Evolutionary conservation across 1,140 invertebrate genomes (phyloP).

Genomic region (Plectrocnemia conspersa): DNA sequence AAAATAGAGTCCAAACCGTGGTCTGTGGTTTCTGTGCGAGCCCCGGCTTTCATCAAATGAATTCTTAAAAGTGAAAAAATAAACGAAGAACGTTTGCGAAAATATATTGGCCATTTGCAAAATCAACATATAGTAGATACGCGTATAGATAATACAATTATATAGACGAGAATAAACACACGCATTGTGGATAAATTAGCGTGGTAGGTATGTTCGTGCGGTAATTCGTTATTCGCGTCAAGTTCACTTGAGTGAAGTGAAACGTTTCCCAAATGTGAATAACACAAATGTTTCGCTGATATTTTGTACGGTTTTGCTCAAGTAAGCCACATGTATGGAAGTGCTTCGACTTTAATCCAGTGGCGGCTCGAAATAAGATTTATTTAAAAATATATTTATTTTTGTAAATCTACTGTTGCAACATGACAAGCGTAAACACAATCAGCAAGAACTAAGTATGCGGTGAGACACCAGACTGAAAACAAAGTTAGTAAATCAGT

Average conservation of each 20-base stretch:
- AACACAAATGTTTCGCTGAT: constrained; percentile 11
- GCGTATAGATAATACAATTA: too few species aligned
- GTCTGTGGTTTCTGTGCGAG: constrained; percentile 9
- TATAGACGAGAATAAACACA: background rate
- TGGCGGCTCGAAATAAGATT: background rate
- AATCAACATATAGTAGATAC: too few species aligned
- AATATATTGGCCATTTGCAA: too few species aligned
- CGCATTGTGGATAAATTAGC: background rate
- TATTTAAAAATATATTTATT: background rate
- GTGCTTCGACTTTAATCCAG: constrained; percentile 5
- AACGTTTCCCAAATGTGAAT: constrained; percentile 15
- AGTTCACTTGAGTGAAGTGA: constrained; percentile 1
- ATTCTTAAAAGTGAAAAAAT: background rate
- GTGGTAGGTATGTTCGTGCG: background rate
- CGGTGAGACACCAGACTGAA: too few species aligned
- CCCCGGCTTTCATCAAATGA: background rate
- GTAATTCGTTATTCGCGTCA: constrained; percentile 1
- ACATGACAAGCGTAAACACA: too few species aligned
- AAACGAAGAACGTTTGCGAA: too few species aligned
- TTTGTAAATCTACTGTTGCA: background rate
- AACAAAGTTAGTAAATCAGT: too few species aligned
- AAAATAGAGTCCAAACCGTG: background rate
- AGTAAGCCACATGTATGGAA: constrained; percentile 15
- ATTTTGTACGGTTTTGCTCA: constrained; percentile 7
- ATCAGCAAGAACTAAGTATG: too few species aligned